Evolutionary conservation across 2,797 vertebrate genomes (phyloP).

Genomic region (Mergus octosetaceus): DNA sequence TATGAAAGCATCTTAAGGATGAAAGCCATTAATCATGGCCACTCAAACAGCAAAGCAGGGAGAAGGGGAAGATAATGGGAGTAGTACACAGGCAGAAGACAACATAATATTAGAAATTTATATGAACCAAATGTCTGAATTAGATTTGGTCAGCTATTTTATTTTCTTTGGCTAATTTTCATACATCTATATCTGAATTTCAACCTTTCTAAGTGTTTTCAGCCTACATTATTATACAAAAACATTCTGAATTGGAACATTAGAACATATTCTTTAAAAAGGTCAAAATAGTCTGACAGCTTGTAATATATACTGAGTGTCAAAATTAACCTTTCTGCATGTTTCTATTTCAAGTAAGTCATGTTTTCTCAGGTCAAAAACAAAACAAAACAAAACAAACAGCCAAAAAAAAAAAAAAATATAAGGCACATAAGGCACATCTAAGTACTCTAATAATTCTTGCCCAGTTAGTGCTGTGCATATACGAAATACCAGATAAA

Average conservation of each 20-base stretch:
- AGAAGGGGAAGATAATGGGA: background rate
- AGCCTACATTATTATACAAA: background rate
- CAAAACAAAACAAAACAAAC: background rate
- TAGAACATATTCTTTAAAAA: background rate
- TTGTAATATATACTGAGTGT: background rate
- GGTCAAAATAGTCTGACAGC: background rate
- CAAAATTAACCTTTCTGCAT: background rate
- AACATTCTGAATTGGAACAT: background rate
- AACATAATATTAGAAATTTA: background rate
- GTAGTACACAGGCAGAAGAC: background rate
- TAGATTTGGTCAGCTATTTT: background rate
- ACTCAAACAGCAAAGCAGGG: background rate
- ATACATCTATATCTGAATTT: background rate
- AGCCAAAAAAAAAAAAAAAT: background rate
- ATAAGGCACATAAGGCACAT: background rate
- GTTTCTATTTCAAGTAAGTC: background rate
- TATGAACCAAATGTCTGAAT: background rate
- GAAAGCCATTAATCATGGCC: background rate
- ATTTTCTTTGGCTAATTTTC: background rate
- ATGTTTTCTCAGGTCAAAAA: background rate
- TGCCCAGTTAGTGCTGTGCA: background rate
- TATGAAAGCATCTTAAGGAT: background rate
- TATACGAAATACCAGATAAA: background rate
- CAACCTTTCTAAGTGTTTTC: background rate
- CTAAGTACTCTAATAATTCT: background rate